Conservation (phyloP, 2,797 vertebrate species). For the Synaphobranchus kaupii region DNA sequence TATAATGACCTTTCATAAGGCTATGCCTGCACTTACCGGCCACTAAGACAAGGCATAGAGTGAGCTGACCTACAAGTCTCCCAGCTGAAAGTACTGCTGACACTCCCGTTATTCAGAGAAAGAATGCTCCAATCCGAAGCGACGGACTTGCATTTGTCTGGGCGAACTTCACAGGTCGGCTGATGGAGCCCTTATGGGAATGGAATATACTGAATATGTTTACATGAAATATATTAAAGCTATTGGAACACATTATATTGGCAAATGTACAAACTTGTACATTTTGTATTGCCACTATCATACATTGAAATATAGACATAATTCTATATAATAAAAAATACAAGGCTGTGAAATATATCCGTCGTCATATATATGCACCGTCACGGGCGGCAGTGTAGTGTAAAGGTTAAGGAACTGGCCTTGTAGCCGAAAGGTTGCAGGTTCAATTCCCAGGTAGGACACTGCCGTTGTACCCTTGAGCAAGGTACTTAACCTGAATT, state of each 20-base stretch:
- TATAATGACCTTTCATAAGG: neutral
- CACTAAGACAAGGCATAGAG: neutral
- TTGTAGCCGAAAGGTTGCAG: no score
- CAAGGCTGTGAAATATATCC: neutral
- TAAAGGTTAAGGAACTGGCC: no score
- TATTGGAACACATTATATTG: neutral
- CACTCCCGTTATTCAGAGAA: neutral
- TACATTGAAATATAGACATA: no score
- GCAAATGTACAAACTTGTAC: neutral
- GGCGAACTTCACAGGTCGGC: neutral
- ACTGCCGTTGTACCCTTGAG: no score
- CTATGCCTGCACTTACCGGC: neutral
- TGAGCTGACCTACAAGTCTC: neutral
- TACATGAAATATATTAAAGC: neutral
- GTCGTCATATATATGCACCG: no score
- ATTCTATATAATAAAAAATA: neutral
- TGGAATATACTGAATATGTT: neutral
- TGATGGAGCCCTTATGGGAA: neutral
- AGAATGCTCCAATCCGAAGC: constrained; percentile 8
- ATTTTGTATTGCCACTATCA: neutral
- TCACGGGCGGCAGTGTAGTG: no score
- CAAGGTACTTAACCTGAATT: no score
- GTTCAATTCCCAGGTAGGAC: no score
- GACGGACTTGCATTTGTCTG: neutral
- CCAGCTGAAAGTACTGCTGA: neutral